Base-by-base conservation (phyloP, 2,888 invertebrate species). In the Drosophila longiperda region DNA sequence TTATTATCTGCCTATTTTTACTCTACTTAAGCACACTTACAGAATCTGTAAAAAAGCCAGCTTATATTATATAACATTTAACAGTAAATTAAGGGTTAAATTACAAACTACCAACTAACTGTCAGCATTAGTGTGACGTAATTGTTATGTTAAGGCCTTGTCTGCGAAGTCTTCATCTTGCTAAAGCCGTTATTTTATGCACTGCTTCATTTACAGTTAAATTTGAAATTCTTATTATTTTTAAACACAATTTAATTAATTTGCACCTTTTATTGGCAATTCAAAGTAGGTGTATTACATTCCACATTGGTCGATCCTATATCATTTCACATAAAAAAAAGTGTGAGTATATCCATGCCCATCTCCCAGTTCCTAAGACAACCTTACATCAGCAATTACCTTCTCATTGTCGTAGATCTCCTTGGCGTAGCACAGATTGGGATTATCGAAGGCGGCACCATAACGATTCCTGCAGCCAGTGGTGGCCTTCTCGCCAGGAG, bases 381-480 rank as follows among this genome's bases (percentile, higher is more conserved):
- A 20, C 42, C 52, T 81, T 15, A 75, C 78, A 7, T 83, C 75
- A 4, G 64, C 8, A 2, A 78, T 50, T 9, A 83, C 26, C 66
- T 73, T 78, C 8, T 83, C 84, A 34, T 83, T 83, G 66, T 83
- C 84, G 45, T 84, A 83, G 54, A 83, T 83, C 63, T 83, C 83
- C 66, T 82, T 80, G 49, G 84, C 78, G n/a, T 65, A 80, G 67
- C 83, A 83, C 49, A 83, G 67, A 59, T 78, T 83, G 48, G 81
- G 83, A 36, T 78, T 84, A 36, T 82, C 83, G 23, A 80, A 80
- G 40, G 80, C 86, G 11, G 80, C 79, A 1, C 83, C 83, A 64
- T 79, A 83, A 9, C 82, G 82, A 54, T 82, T 83, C 66, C 62
- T 80, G 65, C 83, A 83, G 9, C 82, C 82, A 0, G 66, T 52